Conservation (phyloP, 2,888 invertebrate species). For the Chloroclystis v-ata region DNA sequence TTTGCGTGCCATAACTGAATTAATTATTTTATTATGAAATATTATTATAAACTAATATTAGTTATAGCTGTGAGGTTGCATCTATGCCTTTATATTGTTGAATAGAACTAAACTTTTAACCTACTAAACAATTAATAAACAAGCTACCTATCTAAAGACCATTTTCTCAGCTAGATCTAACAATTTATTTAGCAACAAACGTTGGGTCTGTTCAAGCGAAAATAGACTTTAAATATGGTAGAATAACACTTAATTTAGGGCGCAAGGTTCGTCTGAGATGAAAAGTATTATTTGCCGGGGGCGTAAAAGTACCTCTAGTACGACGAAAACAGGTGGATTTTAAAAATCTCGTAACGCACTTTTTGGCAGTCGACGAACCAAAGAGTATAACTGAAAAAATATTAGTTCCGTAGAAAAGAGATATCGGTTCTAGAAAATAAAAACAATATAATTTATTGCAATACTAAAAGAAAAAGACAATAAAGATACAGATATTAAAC, state of each 20-base stretch:
- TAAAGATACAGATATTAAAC: no score
- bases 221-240: constrained; percentile 6
- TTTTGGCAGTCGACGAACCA: no score
- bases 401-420: no score
- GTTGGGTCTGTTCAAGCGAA: constrained; percentile 4
- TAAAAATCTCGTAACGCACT: no score
- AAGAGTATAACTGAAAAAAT: not conserved
- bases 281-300: constrained; percentile 60
- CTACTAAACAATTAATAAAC: not conserved
- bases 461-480: no score
- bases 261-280: constrained; percentile 38
- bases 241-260: constrained; percentile 3
- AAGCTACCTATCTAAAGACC: constrained; percentile 2
- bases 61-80: no score
- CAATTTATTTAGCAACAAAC: not conserved
- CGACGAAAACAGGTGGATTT: constrained; percentile 1
- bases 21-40: no score
- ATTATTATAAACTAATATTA: no score
- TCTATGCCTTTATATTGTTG: no score
- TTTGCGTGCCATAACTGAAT: no score
- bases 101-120: not conserved
- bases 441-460: no score
- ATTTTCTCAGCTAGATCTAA: constrained; percentile 4
- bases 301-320: constrained; percentile 30
- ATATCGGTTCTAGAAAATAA: no score